Percentiles rank a stretch among this genome's conserved stretches.
phyloP scores from a whole-genome alignment of 2,888 invertebrate species.

The Horisme vitalbata region DNA sequence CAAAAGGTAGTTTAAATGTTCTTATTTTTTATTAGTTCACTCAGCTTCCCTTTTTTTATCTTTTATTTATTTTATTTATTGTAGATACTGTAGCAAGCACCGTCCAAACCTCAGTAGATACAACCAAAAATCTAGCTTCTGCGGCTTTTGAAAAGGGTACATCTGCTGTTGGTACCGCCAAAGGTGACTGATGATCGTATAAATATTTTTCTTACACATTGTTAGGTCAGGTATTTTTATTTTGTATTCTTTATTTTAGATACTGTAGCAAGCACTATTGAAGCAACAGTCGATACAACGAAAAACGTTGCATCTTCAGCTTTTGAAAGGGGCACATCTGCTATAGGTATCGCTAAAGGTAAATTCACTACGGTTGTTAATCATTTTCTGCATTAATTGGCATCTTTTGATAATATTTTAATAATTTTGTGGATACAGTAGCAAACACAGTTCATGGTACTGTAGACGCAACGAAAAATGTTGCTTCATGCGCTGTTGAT shows the following conservation, averaged over 20 bases:
- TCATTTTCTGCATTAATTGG: no score
- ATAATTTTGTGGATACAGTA: slow-evolving; percentile 14
- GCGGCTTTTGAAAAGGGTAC: slow-evolving; percentile 42
- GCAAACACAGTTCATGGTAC: slow-evolving; percentile 48
- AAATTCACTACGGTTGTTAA: background rate
- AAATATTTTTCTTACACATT: no score
- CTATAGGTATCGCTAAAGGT: slow-evolving; percentile 6
- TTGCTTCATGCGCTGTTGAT: slow-evolving; percentile 51
- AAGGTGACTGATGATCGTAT: slow-evolving; percentile 52
- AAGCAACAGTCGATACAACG: slow-evolving; percentile 52
- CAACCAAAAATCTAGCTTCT: slow-evolving; percentile 41
- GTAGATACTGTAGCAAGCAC: slow-evolving; percentile 24
- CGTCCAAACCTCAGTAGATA: slow-evolving; percentile 36
- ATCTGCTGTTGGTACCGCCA: slow-evolving; percentile 46
- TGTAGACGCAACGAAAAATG: slow-evolving; percentile 60
- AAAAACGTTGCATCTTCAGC: slow-evolving; percentile 47
- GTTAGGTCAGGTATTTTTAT: no score
- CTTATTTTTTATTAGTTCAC: background rate
- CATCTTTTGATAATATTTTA: background rate
- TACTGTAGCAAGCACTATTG: slow-evolving; percentile 44
- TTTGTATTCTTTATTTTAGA: slow-evolving; percentile 38
- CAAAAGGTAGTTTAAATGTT: background rate
- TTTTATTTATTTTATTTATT: background rate
- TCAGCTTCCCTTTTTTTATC: background rate
- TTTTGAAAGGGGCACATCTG: slow-evolving; percentile 44